Evolutionary conservation across 2,888 invertebrate species (phyloP).

Genomic region (Platycheirus rosarum): DNA sequence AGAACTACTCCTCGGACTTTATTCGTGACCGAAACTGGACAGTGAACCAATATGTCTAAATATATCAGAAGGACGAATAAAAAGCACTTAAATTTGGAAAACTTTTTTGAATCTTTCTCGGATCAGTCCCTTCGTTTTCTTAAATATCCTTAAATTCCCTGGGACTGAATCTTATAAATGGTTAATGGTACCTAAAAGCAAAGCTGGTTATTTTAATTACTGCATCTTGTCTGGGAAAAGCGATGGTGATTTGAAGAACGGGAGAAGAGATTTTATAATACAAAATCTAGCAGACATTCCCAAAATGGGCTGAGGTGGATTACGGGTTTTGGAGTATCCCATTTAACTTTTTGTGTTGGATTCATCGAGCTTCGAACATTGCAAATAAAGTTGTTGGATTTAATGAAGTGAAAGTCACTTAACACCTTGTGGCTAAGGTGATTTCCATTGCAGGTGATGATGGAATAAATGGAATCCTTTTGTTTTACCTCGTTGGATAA

Average conservation of each 20-base stretch:
- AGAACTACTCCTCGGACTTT: background rate
- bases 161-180: slow-evolving; percentile 37
- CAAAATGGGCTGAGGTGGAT: no score
- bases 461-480: slow-evolving; percentile 9
- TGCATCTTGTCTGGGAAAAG: slow-evolving; percentile 27
- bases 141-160: slow-evolving; percentile 2
- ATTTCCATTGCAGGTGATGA: slow-evolving; percentile 13
- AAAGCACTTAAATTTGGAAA: slow-evolving; percentile 17
- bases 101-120: slow-evolving; percentile 10
- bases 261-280: slow-evolving; percentile 28
- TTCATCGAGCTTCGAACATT: slow-evolving; percentile 28
- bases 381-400: slow-evolving; percentile 56
- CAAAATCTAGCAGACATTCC: slow-evolving; percentile 57
- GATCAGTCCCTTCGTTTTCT: no score
- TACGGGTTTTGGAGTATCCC: background rate
- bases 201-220: slow-evolving; percentile 64
- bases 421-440: slow-evolving; percentile 49
- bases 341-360: slow-evolving; percentile 1
- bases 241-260: no score
- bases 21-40: slow-evolving; percentile 5
- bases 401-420: slow-evolving; percentile 57
- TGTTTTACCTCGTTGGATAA: background rate
- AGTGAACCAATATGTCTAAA: slow-evolving; percentile 6
- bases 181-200: slow-evolving; percentile 46
- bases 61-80: background rate